Evolutionary conservation across 1,140 invertebrate species (phyloP), one percentile per base, ranked within the genome.

Genomic region (Carcinoscorpius rotundicauda): DNA sequence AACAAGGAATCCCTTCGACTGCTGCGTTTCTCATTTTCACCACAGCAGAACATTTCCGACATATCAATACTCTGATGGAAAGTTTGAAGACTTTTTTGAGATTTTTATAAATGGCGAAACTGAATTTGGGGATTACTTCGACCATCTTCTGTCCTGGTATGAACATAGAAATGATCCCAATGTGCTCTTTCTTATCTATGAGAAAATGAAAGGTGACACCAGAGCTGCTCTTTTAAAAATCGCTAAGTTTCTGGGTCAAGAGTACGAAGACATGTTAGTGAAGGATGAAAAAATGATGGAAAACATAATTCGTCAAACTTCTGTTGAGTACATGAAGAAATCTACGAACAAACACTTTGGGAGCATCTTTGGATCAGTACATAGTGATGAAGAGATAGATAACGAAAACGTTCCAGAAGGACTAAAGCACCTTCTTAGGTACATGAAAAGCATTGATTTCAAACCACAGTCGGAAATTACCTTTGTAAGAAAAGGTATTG

Each of bases 1-100:
- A 0, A 85, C 86, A 4, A 79, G 91, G 63, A 90, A 93, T 78
- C 89, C 90, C 0, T 89, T 91, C 75, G 90, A 93, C 75, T 86
- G 90, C 1, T 87, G 83, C 3, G 87, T 92, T 0, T 93, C 89
- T 0, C 92, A 85, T 75, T 93, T 86, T 73, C 84, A 91, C 75
- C 68, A 70, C 29, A 68, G 64, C 61, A 56, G 56, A 10, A 8
- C 57, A 10, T n/a, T 69, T 50, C 58, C 59, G n/a, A 59, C 52
- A 9, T 70, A 69, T 53, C 64, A 63, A 29, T 82, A 91, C 53
- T 87, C 88, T 75, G 66, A 75, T 56, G 74, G 70, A 6, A 66
- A 73, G 5, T 78, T 77, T 60, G 69, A 75, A 49, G 70, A 67
- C 6, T 77, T 77, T 58, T 72, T 77, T 55, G 68, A 77, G 11